phyloP scores from a whole-genome alignment of 2,888 invertebrate species.

The Laothoe populi region DNA sequence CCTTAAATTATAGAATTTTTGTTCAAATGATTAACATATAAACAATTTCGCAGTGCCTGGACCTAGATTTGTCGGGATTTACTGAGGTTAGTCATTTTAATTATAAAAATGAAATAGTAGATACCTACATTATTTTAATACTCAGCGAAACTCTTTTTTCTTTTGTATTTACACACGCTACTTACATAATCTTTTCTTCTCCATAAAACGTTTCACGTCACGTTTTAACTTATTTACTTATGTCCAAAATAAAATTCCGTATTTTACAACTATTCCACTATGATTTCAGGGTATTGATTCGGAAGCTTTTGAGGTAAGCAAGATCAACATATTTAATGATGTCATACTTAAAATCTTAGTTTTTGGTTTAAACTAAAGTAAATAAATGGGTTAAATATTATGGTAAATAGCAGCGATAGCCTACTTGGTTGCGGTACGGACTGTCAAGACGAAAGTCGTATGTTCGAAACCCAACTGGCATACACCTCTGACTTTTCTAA shows the following conservation, averaged over 20 bases:
- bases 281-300: conserved; percentile 71
- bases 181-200: too few species aligned
- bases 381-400: too few species aligned
- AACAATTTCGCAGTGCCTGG: conserved; percentile 64
- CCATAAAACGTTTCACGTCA: too few species aligned
- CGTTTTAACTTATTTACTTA: neutral
- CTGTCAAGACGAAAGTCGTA: too few species aligned
- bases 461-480: too few species aligned
- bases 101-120: neutral
- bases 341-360: too few species aligned
- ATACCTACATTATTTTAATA: neutral
- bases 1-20: conserved; percentile 15
- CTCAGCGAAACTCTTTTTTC: too few species aligned
- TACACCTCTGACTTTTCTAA: too few species aligned
- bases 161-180: too few species aligned
- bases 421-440: too few species aligned
- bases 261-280: conserved; percentile 6
- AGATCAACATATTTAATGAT: neutral
- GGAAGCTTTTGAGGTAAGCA: conserved; percentile 68
- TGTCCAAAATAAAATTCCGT: conserved; percentile 3
- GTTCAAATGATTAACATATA: conserved; percentile 19
- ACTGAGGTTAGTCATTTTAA: conserved; percentile 61
- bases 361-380: too few species aligned
- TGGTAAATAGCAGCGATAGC: too few species aligned
- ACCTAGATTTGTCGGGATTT: conserved; percentile 70